phyloP scores from a whole-genome alignment of 2,113 vertebrate species.

The Chionis minor region DNA sequence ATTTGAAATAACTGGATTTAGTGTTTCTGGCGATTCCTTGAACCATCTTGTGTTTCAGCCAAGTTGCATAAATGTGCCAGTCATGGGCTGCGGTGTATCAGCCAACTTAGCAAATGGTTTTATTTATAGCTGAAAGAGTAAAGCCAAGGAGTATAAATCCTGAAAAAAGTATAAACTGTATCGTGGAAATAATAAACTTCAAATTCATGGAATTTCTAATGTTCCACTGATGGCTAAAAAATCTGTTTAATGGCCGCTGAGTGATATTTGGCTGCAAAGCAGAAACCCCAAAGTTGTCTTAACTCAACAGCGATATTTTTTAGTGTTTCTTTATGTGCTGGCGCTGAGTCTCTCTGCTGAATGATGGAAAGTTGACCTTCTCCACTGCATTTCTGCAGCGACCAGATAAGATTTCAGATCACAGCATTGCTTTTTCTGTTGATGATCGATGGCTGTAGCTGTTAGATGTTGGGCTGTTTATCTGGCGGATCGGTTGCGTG shows the following conservation, averaged over 20 bases:
- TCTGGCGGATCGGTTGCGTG: conserved; percentile 6
- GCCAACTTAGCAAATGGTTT: conserved; percentile 71
- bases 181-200: conserved; percentile 71
- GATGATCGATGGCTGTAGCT: conserved; percentile 22
- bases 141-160: conserved; percentile 70
- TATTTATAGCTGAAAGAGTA: conserved; percentile 65
- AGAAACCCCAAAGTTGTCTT: conserved; percentile 65
- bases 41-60: conserved; percentile 56
- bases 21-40: conserved; percentile 67
- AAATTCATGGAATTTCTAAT: conserved; percentile 72
- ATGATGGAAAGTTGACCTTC: conserved; percentile 63
- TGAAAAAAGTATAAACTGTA: conserved; percentile 67
- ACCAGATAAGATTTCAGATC: conserved; percentile 69
- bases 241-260: conserved; percentile 67
- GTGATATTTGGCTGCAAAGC: conserved; percentile 66
- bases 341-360: conserved; percentile 32
- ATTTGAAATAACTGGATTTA: conserved; percentile 65
- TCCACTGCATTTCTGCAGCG: conserved; percentile 14
- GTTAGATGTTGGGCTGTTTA: background rate
- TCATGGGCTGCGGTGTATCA: conserved; percentile 54
- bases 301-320: conserved; percentile 60
- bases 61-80: conserved; percentile 70
- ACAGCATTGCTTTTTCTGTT: conserved; percentile 26
- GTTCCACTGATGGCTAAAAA: conserved; percentile 71
- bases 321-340: conserved; percentile 50